phyloP scores from a whole-genome alignment of 2,888 invertebrate species.

The Platycheirus rosarum region DNA sequence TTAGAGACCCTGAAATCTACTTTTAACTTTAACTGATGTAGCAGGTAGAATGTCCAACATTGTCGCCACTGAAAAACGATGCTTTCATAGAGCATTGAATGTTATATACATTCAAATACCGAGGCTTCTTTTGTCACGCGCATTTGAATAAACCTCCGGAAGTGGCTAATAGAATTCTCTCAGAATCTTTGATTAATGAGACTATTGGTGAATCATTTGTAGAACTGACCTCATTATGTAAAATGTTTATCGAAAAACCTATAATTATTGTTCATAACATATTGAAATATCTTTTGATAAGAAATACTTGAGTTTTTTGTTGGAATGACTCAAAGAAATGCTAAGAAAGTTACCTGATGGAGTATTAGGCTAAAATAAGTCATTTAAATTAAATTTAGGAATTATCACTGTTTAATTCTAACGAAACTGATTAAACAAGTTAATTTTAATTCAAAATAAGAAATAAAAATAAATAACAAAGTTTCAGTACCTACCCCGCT shows the following conservation, averaged over 20 bases:
- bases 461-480: no score
- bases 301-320: neutral
- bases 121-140: neutral
- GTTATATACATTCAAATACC: neutral
- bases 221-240: neutral
- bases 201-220: slow-evolving; percentile 4
- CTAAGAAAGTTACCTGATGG: no score
- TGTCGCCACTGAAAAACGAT: neutral
- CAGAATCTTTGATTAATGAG: slow-evolving; percentile 11
- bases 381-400: no score
- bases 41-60: slow-evolving; percentile 44
- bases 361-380: no score
- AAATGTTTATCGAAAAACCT: neutral
- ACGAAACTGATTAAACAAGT: no score
- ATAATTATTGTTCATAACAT: no score
- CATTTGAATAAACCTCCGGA: slow-evolving; percentile 4
- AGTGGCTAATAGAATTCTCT: slow-evolving; percentile 7
- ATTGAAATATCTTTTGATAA: neutral
- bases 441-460: no score
- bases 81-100: neutral
- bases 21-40: slow-evolving; percentile 18
- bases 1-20: slow-evolving; percentile 39
- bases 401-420: no score
- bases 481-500: no score
- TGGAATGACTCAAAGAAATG: no score